Base-by-base conservation (phyloP, 2,113 vertebrate species). In the Chloropsis cyanopogon region DNA sequence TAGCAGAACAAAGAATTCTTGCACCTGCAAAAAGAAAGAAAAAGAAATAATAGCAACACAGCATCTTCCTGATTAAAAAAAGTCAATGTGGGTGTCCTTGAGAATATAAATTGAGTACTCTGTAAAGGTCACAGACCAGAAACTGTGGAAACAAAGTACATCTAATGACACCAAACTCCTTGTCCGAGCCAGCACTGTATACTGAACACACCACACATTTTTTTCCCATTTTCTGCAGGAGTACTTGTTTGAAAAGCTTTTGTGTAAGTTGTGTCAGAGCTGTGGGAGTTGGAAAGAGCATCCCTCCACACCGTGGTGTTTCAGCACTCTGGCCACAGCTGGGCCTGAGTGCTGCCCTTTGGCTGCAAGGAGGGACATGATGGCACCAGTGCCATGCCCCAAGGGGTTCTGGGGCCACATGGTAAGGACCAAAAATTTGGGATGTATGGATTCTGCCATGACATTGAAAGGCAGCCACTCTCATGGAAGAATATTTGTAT, bases 251-350 rank as follows among this genome's bases (percentile, higher is more conserved):
- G 49, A 44, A 91, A 71, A 87, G 2, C 23, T 65, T 64, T 61
- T 53, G 49, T 41, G 44, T 26, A 44, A 52, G 16, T 56, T 73
- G 39, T 15, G 57, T 44, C 23, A 94, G 65, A 86, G 57, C 31
- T 89, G 12, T 2, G 1, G 42, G 28, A 76, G 20, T 7, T 64
- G n/a, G 20, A 57, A 21, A 63, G 29, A 56, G 14, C 47, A 78
- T 59, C 35, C 5, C 16, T 22, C 10, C 8, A 11, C 0, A 1
- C n/a, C 0, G 0, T 2, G 8, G 29, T 23, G 21, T 8, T 52
- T 20, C 0, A 0, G 41, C 16, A 57, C 28, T 39, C 28, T 19
- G 26, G 28, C 24, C 1, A 2, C 47, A 80, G n/a, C 33, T 50
- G 6, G 8, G 39, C 37, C 17, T 39, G 25, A 61, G 24, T 39